phyloP scores from a whole-genome alignment of 2,797 vertebrate species.

The Pelochelys cantorii region DNA sequence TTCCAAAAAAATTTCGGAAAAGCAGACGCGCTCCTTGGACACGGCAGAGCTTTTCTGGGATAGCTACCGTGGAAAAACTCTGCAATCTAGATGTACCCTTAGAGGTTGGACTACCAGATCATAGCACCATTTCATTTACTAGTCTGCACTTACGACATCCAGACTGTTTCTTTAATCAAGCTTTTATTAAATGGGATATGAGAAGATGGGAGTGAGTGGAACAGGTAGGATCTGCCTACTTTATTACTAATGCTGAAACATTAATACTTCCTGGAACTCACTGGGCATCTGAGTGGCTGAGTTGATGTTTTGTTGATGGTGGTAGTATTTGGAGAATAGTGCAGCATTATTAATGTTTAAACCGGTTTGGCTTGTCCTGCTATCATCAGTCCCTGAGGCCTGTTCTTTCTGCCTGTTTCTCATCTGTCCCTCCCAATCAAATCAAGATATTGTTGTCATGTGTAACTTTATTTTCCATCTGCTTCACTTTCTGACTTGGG shows the following conservation, averaged over 20 bases:
- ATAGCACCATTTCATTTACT: neutral
- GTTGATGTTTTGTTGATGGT: conserved; percentile 75
- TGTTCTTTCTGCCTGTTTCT: conserved; percentile 79
- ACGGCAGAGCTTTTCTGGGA: too few species aligned
- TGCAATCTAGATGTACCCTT: too few species aligned
- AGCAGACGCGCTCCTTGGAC: too few species aligned
- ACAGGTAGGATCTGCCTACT: neutral
- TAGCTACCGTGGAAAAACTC: too few species aligned
- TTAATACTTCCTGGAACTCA: conserved; percentile 16
- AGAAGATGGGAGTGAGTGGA: accelerated
- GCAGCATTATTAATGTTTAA: conserved; percentile 78
- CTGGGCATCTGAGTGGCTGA: conserved; percentile 68
- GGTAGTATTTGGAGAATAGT: conserved; percentile 74
- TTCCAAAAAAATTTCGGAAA: too few species aligned
- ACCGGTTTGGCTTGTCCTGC: conserved; percentile 78
- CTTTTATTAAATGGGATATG: neutral
- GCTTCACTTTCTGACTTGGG: neutral
- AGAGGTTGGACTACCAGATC: accelerated
- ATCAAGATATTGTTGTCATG: conserved; percentile 64
- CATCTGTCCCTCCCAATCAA: conserved; percentile 80
- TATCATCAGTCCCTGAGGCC: conserved; percentile 75
- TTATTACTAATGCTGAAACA: neutral
- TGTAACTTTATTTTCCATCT: conserved; percentile 59
- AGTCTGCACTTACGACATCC: neutral
- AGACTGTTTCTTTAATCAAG: neutral